Evolutionary conservation across 53 echinoderm and acorn worm species (phyloP), one percentile per base, ranked within the genome.

Genomic region (Henricia sp.): DNA sequence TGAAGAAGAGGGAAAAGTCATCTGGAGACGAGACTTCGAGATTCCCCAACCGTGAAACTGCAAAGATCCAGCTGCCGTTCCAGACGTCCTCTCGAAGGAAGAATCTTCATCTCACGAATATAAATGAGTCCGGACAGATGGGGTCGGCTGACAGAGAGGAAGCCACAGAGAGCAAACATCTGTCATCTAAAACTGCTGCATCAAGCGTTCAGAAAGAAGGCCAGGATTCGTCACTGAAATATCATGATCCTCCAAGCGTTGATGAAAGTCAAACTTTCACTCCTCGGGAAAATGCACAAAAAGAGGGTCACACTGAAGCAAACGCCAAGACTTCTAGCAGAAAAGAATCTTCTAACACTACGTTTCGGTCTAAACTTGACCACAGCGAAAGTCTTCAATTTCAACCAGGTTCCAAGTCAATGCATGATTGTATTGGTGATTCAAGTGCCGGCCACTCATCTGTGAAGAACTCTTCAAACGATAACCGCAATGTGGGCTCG

Each of bases 81-180:
- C 80, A 62, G 23, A 80, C 64, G 80, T 50, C 48, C 0, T 63
- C 80, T 14, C 80, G 64, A 30, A 80, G 48, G 17, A 63, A 80
- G 50, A 63, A 63, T 16, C 46, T 80, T 1, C 46, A 32, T 33
- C 64, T 80, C 6, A 46, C 50, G 0, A 48, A 23, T 3, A 62
- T 20, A 28, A 59, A 20, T 26, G 25, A 42, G 50, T 23, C 64
- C 3, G 11, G 3, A 37, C 29, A 46, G n/a, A 33, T n/a, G n/a
- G n/a, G 30, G 1, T 8, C 52, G 53, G 52, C 43, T 12, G 19
- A 21, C 3, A 54, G 17, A 54, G 20, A 54, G 20, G 62, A 33
- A 29, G 62, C 2, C 27, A 29, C 28, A 1, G 29, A 60, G 6
- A 20, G 20, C 8, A 26, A 20, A 60, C 25, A 11, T 6, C 44